Evolutionary conservation across 2,113 vertebrate species (phyloP).

Genomic region (Guaruba guarouba): DNA sequence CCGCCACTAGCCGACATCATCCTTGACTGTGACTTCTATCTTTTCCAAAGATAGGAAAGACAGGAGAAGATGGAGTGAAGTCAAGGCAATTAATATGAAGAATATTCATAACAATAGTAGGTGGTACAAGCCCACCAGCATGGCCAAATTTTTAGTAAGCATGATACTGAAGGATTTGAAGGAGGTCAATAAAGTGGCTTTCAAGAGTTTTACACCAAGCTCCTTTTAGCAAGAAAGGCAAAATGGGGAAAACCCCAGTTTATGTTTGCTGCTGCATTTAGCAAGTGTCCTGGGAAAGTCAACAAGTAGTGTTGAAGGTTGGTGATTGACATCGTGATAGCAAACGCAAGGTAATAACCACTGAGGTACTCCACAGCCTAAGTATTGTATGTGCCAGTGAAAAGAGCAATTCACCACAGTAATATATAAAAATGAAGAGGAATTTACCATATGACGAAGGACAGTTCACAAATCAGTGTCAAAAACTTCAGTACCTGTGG

Average conservation of each 20-base stretch:
- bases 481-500: neutral
- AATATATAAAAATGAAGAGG: neutral
- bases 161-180: neutral
- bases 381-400: neutral
- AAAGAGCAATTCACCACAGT: neutral
- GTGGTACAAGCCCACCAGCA: neutral
- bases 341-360: neutral
- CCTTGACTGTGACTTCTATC: neutral
- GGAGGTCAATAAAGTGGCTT: neutral
- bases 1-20: neutral
- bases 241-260: neutral
- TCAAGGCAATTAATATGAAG: neutral
- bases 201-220: neutral
- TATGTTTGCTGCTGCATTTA: neutral
- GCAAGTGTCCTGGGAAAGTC: neutral
- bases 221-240: neutral
- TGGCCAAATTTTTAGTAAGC: neutral
- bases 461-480: neutral
- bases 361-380: neutral
- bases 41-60: neutral
- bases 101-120: neutral
- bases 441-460: neutral
- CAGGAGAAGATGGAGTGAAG: neutral
- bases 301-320: neutral
- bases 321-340: neutral